Evolutionary conservation across 2,113 vertebrate genomes (phyloP).

Genomic region (Eurypyga helias): DNA sequence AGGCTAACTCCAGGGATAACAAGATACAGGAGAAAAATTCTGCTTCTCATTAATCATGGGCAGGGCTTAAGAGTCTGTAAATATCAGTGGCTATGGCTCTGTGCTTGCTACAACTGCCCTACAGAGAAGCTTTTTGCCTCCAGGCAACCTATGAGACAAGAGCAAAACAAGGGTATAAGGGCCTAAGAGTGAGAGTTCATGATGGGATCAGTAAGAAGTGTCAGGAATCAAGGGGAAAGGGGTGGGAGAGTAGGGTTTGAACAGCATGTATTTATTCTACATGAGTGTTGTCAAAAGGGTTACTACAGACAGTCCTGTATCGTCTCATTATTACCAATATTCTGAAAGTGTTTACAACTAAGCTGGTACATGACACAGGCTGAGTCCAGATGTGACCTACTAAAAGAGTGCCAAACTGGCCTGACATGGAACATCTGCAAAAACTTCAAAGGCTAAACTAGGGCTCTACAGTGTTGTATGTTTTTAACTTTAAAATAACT

Average conservation of each 20-base stretch:
- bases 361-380: neutral
- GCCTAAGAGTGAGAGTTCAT: neutral
- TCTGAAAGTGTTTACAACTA: neutral
- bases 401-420: neutral
- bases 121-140: neutral
- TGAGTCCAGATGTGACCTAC: neutral
- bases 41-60: neutral
- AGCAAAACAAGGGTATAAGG: neutral
- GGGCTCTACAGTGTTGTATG: neutral
- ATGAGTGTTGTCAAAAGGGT: neutral
- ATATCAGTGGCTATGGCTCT: neutral
- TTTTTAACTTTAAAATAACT: neutral
- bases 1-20: neutral
- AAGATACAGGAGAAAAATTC: neutral
- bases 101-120: rapidly evolving
- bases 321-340: neutral
- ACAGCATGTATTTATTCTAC: neutral
- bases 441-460: neutral
- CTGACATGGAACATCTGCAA: neutral
- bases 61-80: neutral
- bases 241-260: neutral
- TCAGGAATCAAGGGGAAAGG: neutral
- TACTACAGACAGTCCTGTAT: neutral
- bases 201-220: neutral
- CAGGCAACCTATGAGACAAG: neutral